These are phyloP conservation scores for Hetaerina americana DNA, from an alignment of 1,140 invertebrate species.

Conservation along the genomic window DNA sequence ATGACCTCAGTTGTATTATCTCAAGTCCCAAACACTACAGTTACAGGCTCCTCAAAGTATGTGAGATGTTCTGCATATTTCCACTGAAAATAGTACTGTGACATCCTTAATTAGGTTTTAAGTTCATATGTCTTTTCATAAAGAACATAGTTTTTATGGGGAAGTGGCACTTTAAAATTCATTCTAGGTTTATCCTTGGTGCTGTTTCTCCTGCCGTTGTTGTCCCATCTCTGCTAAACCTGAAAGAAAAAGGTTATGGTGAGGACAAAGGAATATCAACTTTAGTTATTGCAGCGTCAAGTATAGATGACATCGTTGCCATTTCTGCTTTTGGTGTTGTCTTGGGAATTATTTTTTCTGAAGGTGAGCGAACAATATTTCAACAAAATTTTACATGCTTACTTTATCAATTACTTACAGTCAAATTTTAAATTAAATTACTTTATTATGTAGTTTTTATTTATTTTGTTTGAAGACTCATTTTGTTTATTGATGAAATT, in stretches of 20 bases:
- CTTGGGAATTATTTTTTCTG: slow-evolving; percentile 28
- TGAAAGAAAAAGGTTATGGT: slow-evolving; percentile 39
- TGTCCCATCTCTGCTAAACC: slow-evolving; percentile 40
- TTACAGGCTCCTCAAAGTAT: neutral
- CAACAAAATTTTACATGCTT: too few species aligned
- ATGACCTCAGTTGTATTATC: neutral
- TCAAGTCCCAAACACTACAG: neutral
- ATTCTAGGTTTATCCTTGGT: slow-evolving; percentile 36
- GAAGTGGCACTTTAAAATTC: neutral
- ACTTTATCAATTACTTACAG: too few species aligned
- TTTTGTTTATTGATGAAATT: too few species aligned
- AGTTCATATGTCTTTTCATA: neutral
- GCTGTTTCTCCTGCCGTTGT: slow-evolving; percentile 52
- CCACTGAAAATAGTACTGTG: neutral
- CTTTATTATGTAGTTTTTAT: too few species aligned
- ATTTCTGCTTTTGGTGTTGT: slow-evolving; percentile 44
- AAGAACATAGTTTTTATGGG: neutral
- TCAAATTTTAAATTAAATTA: too few species aligned
- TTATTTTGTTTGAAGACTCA: too few species aligned
- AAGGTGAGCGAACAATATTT: neutral
- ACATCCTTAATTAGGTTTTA: neutral
- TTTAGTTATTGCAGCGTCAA: slow-evolving; percentile 37
- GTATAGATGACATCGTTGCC: slow-evolving; percentile 31
- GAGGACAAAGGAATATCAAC: slow-evolving; percentile 45
- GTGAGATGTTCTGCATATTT: neutral